Evolutionary conservation across 2,797 vertebrate genomes (phyloP).

Genomic region (Pachyuromys duprasi): DNA sequence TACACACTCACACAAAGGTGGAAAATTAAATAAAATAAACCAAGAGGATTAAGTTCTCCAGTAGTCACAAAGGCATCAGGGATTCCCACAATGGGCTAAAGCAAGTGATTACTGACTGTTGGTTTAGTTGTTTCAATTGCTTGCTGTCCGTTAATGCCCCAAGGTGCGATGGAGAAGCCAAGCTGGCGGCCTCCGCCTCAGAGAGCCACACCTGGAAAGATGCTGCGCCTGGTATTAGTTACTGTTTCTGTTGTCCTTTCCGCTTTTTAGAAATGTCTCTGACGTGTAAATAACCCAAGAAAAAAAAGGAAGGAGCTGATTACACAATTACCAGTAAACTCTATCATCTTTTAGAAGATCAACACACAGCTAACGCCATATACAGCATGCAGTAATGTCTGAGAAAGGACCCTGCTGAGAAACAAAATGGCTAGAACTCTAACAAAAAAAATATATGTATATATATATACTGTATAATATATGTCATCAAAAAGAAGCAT

Average conservation of each 20-base stretch:
- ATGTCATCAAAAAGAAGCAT: constrained; percentile 86
- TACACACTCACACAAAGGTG: constrained; percentile 82
- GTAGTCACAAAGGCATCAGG: constrained; percentile 75
- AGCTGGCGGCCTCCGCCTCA: not conserved
- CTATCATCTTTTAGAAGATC: constrained; percentile 84
- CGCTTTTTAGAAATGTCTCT: constrained; percentile 79
- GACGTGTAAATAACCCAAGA: constrained; percentile 77
- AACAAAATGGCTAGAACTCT: constrained; percentile 86
- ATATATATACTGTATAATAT: constrained; percentile 86
- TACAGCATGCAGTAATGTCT: constrained; percentile 90
- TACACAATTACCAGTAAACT: constrained; percentile 84
- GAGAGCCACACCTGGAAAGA: constrained; percentile 66
- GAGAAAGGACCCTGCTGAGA: constrained; percentile 86
- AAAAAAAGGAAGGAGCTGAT: constrained; percentile 81
- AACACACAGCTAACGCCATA: constrained; percentile 89
- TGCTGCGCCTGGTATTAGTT: constrained; percentile 68
- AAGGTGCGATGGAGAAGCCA: constrained; percentile 38
- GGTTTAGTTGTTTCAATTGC: constrained; percentile 53
- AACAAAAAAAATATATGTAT: constrained; percentile 82
- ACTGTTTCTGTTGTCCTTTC: constrained; percentile 31
- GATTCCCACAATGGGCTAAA: constrained; percentile 65
- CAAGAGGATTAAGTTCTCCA: constrained; percentile 72
- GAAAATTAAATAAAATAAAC: constrained; percentile 81
- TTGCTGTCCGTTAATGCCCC: constrained; percentile 41
- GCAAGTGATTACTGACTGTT: constrained; percentile 64